Evolutionary conservation across 2,113 vertebrate genomes (phyloP).

Genomic region (Ctenodactylus gundi): DNA sequence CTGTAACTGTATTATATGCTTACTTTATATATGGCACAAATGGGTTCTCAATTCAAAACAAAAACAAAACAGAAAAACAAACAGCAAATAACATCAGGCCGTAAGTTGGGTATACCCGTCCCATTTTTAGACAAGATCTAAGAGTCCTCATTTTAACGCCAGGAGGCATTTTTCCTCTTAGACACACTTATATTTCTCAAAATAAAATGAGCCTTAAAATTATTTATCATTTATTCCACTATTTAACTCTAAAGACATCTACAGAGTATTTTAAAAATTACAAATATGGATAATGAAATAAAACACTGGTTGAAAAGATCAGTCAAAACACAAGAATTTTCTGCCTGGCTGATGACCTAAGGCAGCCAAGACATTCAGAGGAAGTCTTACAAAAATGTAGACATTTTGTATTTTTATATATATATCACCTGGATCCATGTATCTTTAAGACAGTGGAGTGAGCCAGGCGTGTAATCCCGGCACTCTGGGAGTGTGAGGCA

Average conservation of each 20-base stretch:
- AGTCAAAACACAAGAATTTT: neutral
- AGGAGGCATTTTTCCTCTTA: conserved; percentile 6
- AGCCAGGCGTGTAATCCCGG: too few relatives aligned
- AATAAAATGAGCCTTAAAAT: neutral
- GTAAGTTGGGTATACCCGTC: too few relatives aligned
- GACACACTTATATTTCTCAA: neutral
- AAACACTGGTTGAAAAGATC: neutral
- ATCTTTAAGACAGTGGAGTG: conserved; percentile 30
- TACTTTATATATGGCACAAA: too few relatives aligned
- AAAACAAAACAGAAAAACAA: too few relatives aligned
- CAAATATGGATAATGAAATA: neutral
- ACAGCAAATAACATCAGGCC: too few relatives aligned
- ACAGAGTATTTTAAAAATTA: neutral
- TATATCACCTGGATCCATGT: neutral
- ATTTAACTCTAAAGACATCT: conserved; percentile 25
- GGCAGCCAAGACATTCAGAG: neutral
- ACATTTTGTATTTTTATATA: conserved; percentile 7
- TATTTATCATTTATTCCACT: neutral
- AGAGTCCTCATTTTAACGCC: neutral
- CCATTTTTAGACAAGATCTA: neutral
- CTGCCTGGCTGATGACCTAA: neutral
- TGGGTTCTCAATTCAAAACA: too few relatives aligned
- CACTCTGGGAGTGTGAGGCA: too few relatives aligned
- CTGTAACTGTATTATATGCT: too few relatives aligned
- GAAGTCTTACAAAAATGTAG: neutral